Conservation (phyloP, 2,888 invertebrate species). For the Fragum whitleyi region DNA sequence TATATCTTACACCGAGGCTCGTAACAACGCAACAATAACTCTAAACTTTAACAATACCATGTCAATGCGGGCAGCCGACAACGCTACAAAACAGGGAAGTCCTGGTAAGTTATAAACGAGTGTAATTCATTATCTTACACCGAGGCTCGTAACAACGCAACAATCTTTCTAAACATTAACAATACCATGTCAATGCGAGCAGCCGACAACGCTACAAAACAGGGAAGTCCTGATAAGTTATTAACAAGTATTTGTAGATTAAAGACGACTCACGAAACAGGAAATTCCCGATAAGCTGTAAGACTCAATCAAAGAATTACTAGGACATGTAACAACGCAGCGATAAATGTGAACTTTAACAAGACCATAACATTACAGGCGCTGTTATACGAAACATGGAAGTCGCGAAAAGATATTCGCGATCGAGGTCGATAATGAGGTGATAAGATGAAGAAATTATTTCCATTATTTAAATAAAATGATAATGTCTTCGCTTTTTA, state of each 20-base stretch:
- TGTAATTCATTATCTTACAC: neutral
- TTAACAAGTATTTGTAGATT: neutral
- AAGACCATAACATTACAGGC: too few relatives aligned
- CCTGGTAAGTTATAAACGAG: neutral
- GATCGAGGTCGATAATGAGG: too few relatives aligned
- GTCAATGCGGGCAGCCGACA: neutral
- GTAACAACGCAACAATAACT: conserved; percentile 20
- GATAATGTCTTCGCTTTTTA: too few relatives aligned
- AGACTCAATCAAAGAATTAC: neutral
- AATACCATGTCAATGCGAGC: neutral
- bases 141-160: conserved; percentile 13
- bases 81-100: neutral
- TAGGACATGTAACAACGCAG: conserved; percentile 10
- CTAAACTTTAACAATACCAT: conserved; percentile 19
- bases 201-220: neutral
- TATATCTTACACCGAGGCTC: neutral
- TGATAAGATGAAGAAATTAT: too few relatives aligned
- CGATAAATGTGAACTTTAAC: conserved; percentile 18
- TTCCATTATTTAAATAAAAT: too few relatives aligned
- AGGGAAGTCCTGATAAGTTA: neutral
- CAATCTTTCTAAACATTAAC: conserved; percentile 9
- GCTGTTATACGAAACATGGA: too few relatives aligned
- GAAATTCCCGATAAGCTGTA: neutral
- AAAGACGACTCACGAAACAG: neutral
- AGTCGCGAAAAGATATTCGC: too few relatives aligned